These are phyloP conservation scores for Cygnus atratus DNA, from an alignment of 2,113 vertebrate species.

Conservation along the genomic window DNA sequence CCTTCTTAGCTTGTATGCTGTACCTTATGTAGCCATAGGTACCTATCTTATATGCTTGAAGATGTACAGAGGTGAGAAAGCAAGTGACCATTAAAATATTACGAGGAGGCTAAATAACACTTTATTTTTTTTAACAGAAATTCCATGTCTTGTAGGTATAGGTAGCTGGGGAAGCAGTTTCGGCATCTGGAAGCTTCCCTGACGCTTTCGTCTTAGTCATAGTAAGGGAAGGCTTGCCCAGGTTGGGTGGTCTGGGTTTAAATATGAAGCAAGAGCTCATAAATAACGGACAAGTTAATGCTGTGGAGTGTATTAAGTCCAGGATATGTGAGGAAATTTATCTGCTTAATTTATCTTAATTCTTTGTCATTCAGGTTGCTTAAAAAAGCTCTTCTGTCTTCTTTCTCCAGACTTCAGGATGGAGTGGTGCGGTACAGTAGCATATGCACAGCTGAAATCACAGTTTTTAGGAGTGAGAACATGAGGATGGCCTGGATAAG, in stretches of 20 bases:
- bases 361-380: background rate
- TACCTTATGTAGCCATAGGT: background rate
- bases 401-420: background rate
- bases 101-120: background rate
- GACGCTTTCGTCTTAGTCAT: accelerated
- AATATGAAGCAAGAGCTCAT: background rate
- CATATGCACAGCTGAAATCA: background rate
- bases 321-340: background rate
- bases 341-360: background rate
- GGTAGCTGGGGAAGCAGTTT: background rate
- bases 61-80: background rate
- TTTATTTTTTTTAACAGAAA: no score
- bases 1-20: accelerated
- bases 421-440: background rate
- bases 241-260: background rate
- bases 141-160: background rate
- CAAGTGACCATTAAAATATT: background rate
- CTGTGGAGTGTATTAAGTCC: background rate
- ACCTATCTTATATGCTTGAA: background rate
- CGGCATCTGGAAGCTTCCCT: slow-evolving; percentile 19
- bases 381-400: background rate
- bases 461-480: background rate
- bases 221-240: background rate
- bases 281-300: background rate
- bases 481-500: background rate